Evolutionary conservation across 2,797 vertebrate genomes (phyloP).

Genomic region (Parauchenoglanis punctatus): DNA sequence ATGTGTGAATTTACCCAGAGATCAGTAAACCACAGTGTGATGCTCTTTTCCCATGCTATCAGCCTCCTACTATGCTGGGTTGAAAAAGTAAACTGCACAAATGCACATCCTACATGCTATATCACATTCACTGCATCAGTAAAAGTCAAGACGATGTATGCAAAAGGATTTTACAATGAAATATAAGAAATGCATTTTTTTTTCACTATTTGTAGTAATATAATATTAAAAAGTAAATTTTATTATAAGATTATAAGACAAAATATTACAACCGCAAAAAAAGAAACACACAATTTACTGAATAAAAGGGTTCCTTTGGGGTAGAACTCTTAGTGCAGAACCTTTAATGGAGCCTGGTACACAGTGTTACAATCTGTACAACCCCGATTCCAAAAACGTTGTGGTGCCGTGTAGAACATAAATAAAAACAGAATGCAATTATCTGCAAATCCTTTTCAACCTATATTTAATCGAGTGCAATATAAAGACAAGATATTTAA

Average conservation of each 20-base stretch:
- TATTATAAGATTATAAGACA: not conserved
- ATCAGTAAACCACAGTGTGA: slow-evolving; percentile 38
- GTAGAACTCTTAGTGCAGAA: too few relatives aligned
- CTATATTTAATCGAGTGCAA: too few relatives aligned
- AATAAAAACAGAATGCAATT: too few relatives aligned
- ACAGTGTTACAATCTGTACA: too few relatives aligned
- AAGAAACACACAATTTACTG: not conserved
- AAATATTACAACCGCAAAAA: not conserved
- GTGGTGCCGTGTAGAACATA: too few relatives aligned
- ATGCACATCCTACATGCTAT: not conserved
- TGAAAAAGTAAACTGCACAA: not conserved
- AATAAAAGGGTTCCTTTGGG: not conserved
- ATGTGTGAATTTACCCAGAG: slow-evolving; percentile 32
- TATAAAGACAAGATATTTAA: too few relatives aligned
- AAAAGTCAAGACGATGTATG: not conserved
- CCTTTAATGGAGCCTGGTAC: too few relatives aligned
- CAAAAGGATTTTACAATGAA: not conserved
- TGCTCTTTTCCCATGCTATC: slow-evolving; percentile 20
- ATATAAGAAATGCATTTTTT: not conserved
- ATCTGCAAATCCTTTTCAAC: too few relatives aligned
- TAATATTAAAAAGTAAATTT: not conserved
- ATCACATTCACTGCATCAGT: not conserved
- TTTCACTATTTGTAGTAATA: not conserved
- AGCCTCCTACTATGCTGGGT: not conserved
- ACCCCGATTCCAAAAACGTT: too few relatives aligned